These are phyloP conservation scores for Gambelia wislizenii DNA, from an alignment of 2,797 vertebrate genomes.

Conservation along the genomic window DNA sequence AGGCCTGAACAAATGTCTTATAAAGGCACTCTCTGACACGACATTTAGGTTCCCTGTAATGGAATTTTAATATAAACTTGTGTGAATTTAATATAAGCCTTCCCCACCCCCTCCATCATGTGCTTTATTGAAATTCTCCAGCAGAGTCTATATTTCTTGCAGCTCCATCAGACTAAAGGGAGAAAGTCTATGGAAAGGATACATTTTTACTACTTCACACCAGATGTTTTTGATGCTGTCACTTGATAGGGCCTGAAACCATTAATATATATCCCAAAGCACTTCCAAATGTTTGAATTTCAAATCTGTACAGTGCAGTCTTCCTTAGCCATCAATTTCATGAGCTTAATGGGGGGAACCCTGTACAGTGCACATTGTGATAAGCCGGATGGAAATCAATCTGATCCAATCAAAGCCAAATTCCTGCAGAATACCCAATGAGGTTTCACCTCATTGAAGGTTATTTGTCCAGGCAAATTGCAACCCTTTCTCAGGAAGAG, in stretches of 20 bases:
- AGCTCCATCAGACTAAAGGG: background rate
- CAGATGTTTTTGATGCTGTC: conserved; percentile 22
- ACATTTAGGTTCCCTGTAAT: background rate
- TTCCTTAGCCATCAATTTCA: conserved; percentile 7
- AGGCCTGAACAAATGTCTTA: conserved; percentile 17
- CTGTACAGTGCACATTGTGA: background rate
- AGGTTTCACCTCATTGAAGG: conserved; percentile 33
- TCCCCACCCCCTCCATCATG: accelerated
- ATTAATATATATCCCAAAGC: conserved; percentile 17
- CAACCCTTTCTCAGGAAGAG: background rate
- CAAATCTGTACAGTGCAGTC: background rate
- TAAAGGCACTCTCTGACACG: background rate
- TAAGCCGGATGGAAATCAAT: conserved; percentile 24
- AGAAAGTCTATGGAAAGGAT: background rate
- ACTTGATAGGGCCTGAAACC: conserved; percentile 17
- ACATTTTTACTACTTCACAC: background rate
- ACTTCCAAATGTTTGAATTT: conserved; percentile 41
- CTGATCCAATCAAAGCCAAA: background rate
- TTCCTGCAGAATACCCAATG: conserved; percentile 37
- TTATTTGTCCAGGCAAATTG: conserved; percentile 26
- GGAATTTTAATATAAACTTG: conserved; percentile 20
- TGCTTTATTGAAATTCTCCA: background rate
- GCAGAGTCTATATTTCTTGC: background rate
- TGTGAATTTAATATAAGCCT: conserved; percentile 17
- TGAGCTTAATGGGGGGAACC: conserved; percentile 12